Conservation (phyloP, 2,888 invertebrate species). For the Lutraria lutraria region DNA sequence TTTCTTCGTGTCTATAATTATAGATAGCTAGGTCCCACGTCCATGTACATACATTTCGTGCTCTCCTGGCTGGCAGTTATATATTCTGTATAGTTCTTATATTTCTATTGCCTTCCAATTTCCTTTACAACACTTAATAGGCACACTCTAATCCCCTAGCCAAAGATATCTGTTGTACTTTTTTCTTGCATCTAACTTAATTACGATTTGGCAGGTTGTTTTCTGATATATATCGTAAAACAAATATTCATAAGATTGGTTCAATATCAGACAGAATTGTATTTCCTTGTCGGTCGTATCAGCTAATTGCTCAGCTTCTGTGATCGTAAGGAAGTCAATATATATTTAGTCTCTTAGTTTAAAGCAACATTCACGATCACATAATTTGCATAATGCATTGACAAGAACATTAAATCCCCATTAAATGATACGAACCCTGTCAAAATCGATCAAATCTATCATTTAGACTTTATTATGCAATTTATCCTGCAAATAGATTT, state of each 20-base stretch:
- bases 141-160: background rate
- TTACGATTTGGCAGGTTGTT: background rate
- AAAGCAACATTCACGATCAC: background rate
- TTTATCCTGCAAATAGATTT: background rate
- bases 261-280: background rate
- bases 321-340: conserved; percentile 11
- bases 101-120: background rate
- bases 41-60: no score
- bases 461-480: background rate
- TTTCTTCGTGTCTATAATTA: no score
- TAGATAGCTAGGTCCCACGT: no score
- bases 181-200: conserved; percentile 4
- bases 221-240: background rate
- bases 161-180: background rate
- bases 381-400: background rate
- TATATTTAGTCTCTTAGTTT: background rate
- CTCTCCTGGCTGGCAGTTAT: no score
- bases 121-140: background rate
- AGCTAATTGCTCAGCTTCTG: background rate
- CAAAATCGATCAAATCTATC: background rate
- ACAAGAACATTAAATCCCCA: background rate
- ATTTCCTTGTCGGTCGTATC: background rate
- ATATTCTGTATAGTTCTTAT: background rate
- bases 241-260: background rate
- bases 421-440: background rate